Base-by-base conservation (phyloP, 2,113 vertebrate genomes). In the Antennarius striatus region DNA sequence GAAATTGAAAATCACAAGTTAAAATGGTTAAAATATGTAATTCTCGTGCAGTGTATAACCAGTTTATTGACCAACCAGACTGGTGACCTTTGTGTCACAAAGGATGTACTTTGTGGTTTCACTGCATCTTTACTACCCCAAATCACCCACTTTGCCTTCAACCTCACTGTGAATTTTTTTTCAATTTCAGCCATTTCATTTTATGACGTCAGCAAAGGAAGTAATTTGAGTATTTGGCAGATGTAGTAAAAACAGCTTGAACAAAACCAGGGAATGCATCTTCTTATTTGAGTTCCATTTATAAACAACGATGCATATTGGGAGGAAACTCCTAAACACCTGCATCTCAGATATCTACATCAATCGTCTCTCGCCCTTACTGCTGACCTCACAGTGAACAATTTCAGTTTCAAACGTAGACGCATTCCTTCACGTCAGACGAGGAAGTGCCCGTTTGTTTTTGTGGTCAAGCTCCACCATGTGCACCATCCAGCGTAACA, bases 281-380 rank as follows among this genome's bases (percentile, higher is more conserved):
- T 43, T 73, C 53, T 67, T 45, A 1, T 1, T 15, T n/a, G 12
- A 36, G 32, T 36, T 7, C 32, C 32, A 36, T 56, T 5, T 16
- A n/a, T 53, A 72, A 75, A 81, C 11, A 47, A 29, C 40, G 56
- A 56, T n/a, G n/a, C 56, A 43, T 63, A 66, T 58, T 66, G 70
- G 55, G 56, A 57, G 42, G 45, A 71, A 77, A 53, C 51, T 28
- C 14, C 4, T 29, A 46, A 14, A 30, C 14, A 28, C 29, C 65
- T 68, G 64, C 40, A 64, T 51, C 13, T 49, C 61, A 7, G 32
- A 36, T 36, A 36, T 36, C 32, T 36, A 36, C 56, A 48, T 68
- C 63, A 40, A 2, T 51, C n/a, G 9, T 54, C 42, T 17, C 10
- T 36, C 53, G 15, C 14, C 1, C 15, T 51, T 1, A 22, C 57